A percentile compares a stretch with the other conserved stretches of the same genome.
Evolutionary conservation across 2,888 invertebrate species (phyloP).

Genomic region (Meganola albula): DNA sequence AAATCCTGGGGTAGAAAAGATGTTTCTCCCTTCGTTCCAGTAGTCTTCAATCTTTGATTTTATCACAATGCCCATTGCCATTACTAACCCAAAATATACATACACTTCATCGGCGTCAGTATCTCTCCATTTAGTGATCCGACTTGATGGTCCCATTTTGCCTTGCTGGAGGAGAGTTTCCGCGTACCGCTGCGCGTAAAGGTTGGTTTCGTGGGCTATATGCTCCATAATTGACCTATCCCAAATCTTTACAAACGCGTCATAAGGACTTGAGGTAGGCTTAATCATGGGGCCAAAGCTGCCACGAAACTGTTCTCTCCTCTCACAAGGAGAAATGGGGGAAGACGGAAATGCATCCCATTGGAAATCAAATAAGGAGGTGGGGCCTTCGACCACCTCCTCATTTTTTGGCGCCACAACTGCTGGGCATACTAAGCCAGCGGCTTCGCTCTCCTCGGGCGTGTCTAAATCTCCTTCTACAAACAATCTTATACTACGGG

Average conservation of each 20-base stretch:
- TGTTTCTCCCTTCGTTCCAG: constrained; percentile 18
- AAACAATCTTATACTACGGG: no score
- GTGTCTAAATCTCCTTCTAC: no score
- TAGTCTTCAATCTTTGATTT: constrained; percentile 25
- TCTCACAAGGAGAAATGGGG: no score
- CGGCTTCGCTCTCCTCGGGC: no score
- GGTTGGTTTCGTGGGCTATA: constrained; percentile 27
- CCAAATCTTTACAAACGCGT: constrained; percentile 29
- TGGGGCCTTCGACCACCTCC: no score
- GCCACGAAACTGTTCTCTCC: no score
- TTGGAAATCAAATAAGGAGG: no score
- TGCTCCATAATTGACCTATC: constrained; percentile 26
- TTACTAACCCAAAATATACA: constrained; percentile 20
- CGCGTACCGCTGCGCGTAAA: constrained; percentile 25
- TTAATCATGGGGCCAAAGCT: no score
- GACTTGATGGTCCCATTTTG: constrained; percentile 11
- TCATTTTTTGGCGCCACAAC: no score
- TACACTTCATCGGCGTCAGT: constrained; percentile 17
- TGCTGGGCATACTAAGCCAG: no score
- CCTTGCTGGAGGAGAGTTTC: background rate
- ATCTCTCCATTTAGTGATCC: constrained; percentile 13
- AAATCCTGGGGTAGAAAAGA: constrained; percentile 23
- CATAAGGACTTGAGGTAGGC: constrained; percentile 25
- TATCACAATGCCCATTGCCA: constrained; percentile 23
- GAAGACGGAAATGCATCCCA: no score